Percentiles rank a stretch among this genome's conserved stretches.
Evolutionary conservation across 2,113 vertebrate genomes (phyloP).

Genomic region (Microtus ochrogaster): DNA sequence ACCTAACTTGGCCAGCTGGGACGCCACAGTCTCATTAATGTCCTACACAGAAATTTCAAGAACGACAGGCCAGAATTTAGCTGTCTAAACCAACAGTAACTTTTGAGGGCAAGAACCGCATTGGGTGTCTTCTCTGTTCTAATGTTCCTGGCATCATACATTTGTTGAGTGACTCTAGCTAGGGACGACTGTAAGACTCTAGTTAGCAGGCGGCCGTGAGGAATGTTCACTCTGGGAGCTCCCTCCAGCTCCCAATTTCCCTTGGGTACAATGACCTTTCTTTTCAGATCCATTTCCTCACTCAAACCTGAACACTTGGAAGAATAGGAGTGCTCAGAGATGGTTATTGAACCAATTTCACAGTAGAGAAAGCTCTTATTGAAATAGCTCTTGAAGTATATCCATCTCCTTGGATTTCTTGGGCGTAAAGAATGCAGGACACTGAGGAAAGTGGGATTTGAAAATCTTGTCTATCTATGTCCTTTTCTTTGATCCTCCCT

Average conservation of each 20-base stretch:
- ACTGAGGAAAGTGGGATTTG: neutral
- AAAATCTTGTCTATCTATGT: neutral
- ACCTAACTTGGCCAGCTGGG: neutral
- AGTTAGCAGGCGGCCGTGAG: neutral
- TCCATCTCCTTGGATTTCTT: neutral
- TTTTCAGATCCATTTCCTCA: neutral
- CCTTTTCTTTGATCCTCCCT: neutral
- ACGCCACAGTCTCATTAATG: neutral
- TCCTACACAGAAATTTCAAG: neutral
- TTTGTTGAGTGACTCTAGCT: neutral
- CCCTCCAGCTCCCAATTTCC: neutral
- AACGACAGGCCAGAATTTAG: neutral
- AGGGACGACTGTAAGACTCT: neutral
- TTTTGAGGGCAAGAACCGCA: neutral
- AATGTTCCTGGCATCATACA: neutral
- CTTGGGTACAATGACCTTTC: neutral
- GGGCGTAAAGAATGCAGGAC: neutral
- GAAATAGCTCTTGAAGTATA: conserved; percentile 19
- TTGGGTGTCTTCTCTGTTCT: neutral
- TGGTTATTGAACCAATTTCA: neutral
- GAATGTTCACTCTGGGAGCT: neutral
- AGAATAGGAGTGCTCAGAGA: neutral
- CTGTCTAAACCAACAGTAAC: neutral
- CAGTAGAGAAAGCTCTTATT: neutral
- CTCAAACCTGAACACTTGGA: neutral